Conservation (phyloP, 2,888 invertebrate genomes). For the Mesorhabditis belari region DNA sequence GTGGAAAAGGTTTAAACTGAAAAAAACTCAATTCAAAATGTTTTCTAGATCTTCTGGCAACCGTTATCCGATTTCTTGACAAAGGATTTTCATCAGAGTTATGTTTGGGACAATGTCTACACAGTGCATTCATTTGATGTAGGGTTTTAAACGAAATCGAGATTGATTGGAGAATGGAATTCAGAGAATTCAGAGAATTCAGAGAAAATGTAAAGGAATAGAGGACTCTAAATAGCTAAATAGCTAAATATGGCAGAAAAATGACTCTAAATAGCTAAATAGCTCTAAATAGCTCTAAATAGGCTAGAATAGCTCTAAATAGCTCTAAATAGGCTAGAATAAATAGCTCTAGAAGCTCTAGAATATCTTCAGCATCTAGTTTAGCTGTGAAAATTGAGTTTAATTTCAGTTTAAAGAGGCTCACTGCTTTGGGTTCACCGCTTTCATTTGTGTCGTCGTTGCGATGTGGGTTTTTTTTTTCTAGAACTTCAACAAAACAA, state of each 20-base stretch:
- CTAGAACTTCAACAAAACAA: no score
- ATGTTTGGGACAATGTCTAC: background rate
- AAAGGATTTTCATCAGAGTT: background rate
- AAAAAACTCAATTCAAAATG: background rate
- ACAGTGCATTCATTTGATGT: background rate
- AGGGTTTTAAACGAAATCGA: background rate
- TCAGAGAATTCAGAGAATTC: no score
- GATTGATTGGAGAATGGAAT: background rate
- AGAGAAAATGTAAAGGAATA: no score
- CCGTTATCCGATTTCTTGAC: background rate
- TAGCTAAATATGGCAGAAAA: no score
- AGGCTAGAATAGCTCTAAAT: no score
- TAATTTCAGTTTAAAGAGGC: background rate
- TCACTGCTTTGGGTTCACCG: background rate
- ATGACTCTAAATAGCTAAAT: no score
- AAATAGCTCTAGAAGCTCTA: no score
- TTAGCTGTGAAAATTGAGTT: no score
- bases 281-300: no score
- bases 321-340: no score
- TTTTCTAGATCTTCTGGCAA: background rate
- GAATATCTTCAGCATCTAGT: no score
- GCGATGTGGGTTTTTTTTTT: background rate
- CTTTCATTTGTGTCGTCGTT: background rate
- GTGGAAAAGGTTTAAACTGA: background rate
- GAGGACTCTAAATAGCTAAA: no score